phyloP scores from a whole-genome alignment of 1,140 invertebrate species.

The Leptinotarsa lineolata region DNA sequence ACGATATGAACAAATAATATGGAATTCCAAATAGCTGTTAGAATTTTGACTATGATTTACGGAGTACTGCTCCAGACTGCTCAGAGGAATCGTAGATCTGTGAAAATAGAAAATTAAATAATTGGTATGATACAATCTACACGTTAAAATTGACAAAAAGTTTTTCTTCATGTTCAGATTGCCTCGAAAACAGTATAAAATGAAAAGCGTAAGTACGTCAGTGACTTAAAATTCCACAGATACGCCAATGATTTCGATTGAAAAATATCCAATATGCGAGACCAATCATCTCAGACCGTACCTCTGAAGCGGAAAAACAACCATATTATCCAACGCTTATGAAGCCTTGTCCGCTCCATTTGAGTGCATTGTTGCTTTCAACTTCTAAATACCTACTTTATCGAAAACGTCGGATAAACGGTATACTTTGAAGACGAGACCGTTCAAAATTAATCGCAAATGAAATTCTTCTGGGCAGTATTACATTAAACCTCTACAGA shows the following conservation, averaged over 20 bases:
- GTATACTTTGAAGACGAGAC: constrained; percentile 35
- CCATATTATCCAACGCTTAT: constrained; percentile 40
- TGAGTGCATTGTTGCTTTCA: constrained; percentile 47
- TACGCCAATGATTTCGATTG: constrained; percentile 19
- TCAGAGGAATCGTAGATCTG: too few species aligned
- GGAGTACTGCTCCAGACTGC: too few species aligned
- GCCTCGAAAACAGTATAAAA: too few species aligned
- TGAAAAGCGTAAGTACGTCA: too few species aligned
- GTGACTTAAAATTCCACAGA: not conserved
- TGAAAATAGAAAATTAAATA: too few species aligned
- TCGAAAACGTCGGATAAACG: constrained; percentile 27
- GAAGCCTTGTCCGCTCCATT: constrained; percentile 40
- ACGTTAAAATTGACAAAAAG: too few species aligned
- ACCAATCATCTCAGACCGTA: constrained; percentile 37
- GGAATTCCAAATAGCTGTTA: too few species aligned
- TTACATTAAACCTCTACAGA: constrained; percentile 30
- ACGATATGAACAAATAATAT: too few species aligned
- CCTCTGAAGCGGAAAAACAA: constrained; percentile 38
- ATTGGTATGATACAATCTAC: too few species aligned
- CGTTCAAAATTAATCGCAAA: constrained; percentile 46
- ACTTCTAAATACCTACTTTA: constrained; percentile 45
- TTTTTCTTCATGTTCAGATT: too few species aligned
- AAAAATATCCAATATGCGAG: constrained; percentile 35
- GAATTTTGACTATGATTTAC: too few species aligned
- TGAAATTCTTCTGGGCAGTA: constrained; percentile 42